Evolutionary conservation across 2,888 invertebrate genomes (phyloP).

Genomic region (Steinernema scapterisci): DNA sequence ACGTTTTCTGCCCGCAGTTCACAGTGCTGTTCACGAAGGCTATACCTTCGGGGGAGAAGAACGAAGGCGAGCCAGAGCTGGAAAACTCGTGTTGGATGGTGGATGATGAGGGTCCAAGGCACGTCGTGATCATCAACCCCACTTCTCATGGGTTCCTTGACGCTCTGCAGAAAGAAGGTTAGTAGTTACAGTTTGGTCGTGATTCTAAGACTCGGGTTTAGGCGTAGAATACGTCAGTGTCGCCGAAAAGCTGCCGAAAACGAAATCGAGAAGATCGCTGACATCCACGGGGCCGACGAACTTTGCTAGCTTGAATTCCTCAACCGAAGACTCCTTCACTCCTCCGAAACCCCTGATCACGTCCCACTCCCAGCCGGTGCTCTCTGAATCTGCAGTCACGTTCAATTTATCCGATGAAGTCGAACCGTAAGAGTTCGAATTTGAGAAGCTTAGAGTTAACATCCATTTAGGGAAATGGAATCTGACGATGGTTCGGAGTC

Average conservation of each 20-base stretch:
- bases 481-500: conserved; percentile 29
- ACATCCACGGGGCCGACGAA: background rate
- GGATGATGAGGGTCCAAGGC: background rate
- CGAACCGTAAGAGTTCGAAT: background rate
- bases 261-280: background rate
- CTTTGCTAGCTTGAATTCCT: background rate
- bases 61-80: conserved; percentile 2
- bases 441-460: background rate
- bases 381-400: background rate
- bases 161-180: conserved; percentile 11
- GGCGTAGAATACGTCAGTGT: background rate
- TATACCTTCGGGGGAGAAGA: background rate
- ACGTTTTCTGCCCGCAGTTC: conserved; percentile 50
- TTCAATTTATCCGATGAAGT: conserved; percentile 1
- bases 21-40: conserved; percentile 53
- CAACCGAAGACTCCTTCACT: background rate
- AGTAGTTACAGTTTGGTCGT: background rate
- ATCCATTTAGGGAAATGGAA: background rate
- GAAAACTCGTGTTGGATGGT: conserved; percentile 18
- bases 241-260: background rate
- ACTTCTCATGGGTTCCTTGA: background rate
- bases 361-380: background rate
- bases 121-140: conserved; percentile 21
- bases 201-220: background rate
- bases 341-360: background rate